Base-by-base conservation (phyloP, 2,888 invertebrate genomes). In the Osmoderma eremita region DNA sequence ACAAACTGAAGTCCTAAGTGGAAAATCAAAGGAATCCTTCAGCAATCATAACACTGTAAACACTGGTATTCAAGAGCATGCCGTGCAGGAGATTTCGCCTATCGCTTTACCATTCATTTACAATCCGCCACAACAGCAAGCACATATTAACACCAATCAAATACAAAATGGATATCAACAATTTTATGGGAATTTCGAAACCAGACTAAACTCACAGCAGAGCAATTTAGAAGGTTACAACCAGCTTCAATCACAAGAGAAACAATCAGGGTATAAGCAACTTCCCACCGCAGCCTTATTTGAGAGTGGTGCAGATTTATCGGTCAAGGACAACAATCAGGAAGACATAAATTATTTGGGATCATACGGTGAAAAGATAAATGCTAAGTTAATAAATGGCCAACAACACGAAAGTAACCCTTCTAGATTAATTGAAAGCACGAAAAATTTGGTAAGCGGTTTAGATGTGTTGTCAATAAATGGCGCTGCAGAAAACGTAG, bases 381-480 rank as follows among this genome's bases (percentile, higher is more conserved):
- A 69, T 30, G 63, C 68, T 24, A 69, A 67, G 10, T 50, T 62
- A 42, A 18, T 36, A 42, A 56, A 53, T 36, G 38, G 17, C 8
- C 15, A 48, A n/a, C 39, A 36, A 41, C 50, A 69, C 36, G 24
- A 69, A 62, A 54, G 17, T 56, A 13, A 63, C 4, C 65, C 72
- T 42, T 83, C 83, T 2, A 86, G 82, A 73, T 78, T 88, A 42
- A 86, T 88, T 12, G 85, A 85, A 45, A 86, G 84, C 1, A 88
- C 88, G 0, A 86, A 86, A 75, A 86, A 88, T 77, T 79, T 89
- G 8, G 86, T 90, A 67, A 84, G 87, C 0, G 88, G 87, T 69
- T 86, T 88, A 74, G 90, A 90, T 78, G 83, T 90, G 6, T 73
- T 89, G 8, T 85, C 85, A 75, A 90, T 90, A 0, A 90, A 90